Evolutionary conservation across 2,888 invertebrate genomes (phyloP).

Genomic region (Diabrotica balteata): DNA sequence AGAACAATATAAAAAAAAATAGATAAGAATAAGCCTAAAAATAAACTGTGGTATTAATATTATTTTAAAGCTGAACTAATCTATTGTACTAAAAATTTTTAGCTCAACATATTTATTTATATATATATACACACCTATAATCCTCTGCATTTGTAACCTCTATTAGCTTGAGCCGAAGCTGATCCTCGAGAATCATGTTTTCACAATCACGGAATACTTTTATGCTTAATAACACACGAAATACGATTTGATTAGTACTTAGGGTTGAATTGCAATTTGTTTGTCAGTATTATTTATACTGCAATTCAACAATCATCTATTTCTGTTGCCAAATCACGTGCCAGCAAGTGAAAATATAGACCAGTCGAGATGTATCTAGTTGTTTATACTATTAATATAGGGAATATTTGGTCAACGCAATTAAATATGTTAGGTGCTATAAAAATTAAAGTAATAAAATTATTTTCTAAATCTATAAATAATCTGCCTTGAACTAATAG

Average conservation of each 20-base stretch:
- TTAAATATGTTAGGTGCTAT: too few species aligned
- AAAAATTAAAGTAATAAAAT: too few species aligned
- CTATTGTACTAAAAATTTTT: too few species aligned
- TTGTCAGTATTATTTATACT: constrained; percentile 21
- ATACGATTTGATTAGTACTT: constrained; percentile 6
- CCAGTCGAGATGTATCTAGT: not conserved
- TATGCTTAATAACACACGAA: not conserved
- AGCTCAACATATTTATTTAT: too few species aligned
- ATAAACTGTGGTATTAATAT: too few species aligned
- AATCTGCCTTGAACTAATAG: too few species aligned
- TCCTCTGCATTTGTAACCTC: constrained; percentile 39
- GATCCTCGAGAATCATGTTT: constrained; percentile 30
- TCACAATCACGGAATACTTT: not conserved
- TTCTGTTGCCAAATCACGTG: constrained; percentile 20
- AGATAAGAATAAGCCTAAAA: too few species aligned
- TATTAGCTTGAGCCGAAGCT: constrained; percentile 33
- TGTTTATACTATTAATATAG: too few species aligned
- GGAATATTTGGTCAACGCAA: too few species aligned
- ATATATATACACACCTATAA: constrained; percentile 8
- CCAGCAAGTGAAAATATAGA: constrained; percentile 1
- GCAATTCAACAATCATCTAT: not conserved
- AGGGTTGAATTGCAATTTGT: constrained; percentile 9
- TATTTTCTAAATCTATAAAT: too few species aligned
- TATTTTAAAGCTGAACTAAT: too few species aligned
- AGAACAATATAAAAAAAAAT: too few species aligned